phyloP scores from a whole-genome alignment of 2,113 vertebrate species.

The Chlamydotis undulata region DNA sequence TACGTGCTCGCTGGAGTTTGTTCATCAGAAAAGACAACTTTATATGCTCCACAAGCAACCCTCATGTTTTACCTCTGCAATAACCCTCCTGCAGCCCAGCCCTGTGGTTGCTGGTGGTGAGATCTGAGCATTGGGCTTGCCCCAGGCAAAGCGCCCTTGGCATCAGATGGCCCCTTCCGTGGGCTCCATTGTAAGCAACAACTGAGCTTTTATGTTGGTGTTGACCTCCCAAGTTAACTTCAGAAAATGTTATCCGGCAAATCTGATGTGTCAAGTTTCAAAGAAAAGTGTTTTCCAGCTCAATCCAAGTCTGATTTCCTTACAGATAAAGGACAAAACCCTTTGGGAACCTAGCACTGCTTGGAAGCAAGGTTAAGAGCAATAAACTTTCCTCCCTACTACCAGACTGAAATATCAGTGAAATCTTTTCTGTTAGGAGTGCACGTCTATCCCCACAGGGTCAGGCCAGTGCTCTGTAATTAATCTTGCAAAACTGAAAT shows the following conservation, averaged over 20 bases:
- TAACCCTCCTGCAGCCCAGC: not conserved
- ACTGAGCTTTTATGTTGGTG: not conserved
- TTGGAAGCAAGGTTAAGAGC: not conserved
- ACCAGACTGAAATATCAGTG: not conserved
- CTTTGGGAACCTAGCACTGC: not conserved
- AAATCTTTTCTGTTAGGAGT: not conserved
- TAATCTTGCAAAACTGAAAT: constrained; percentile 7
- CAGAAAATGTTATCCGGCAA: not conserved
- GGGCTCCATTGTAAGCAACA: not conserved
- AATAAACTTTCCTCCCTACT: not conserved
- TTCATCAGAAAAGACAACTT: not conserved
- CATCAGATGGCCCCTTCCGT: not conserved
- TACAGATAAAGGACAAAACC: not conserved
- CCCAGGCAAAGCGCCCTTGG: not conserved
- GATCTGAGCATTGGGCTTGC: not conserved
- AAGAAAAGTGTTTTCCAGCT: not conserved
- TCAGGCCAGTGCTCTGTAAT: not conserved
- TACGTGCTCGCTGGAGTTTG: not conserved
- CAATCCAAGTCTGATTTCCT: not conserved
- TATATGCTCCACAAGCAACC: not conserved
- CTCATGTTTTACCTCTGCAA: not conserved
- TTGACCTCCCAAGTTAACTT: constrained; percentile 9
- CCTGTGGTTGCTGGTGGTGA: not conserved
- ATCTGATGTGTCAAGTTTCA: not conserved
- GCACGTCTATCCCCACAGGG: not conserved